These are phyloP conservation scores for Phymanthus crucifer DNA, from an alignment of 92 coral and sea anemone species.

Conservation along the genomic window DNA sequence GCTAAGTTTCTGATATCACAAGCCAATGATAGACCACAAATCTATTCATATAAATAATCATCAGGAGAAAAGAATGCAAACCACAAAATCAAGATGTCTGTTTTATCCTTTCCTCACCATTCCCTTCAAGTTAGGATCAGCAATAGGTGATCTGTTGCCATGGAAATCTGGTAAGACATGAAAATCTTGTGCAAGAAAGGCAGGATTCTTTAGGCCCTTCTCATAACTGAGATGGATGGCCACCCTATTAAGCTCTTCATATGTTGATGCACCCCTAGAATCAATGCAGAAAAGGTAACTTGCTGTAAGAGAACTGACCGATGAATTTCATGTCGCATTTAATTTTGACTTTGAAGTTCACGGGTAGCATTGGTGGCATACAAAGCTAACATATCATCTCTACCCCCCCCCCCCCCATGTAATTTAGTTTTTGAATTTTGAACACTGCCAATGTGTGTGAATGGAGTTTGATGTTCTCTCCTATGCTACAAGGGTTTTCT, in stretches of 20 bases:
- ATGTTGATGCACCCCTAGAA: constrained; percentile 59
- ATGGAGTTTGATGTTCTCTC: no score
- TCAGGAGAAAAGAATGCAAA: background rate
- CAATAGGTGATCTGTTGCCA: constrained; percentile 98
- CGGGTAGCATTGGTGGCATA: no score
- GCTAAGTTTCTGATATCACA: constrained; percentile 65
- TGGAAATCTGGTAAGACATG: constrained; percentile 97
- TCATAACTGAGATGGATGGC: constrained; percentile 35
- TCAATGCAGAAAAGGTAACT: no score
- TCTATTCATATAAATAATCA: constrained; percentile 35
- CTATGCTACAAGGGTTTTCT: no score
- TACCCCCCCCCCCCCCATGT: no score
- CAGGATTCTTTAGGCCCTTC: constrained; percentile 45
- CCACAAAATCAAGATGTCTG: background rate
- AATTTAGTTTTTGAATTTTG: no score
- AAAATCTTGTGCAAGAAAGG: constrained; percentile 66
- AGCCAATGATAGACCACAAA: constrained; percentile 74
- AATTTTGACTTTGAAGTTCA: no score
- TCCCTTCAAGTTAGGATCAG: constrained; percentile 85
- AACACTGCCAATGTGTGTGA: no score
- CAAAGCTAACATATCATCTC: no score
- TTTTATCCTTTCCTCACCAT: constrained; percentile 62
- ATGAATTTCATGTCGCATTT: no score
- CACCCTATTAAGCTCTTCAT: constrained; percentile 64
- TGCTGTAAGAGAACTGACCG: no score